Evolutionary conservation across 2,888 invertebrate species (phyloP).

Genomic region (Teleogryllus oceanicus): DNA sequence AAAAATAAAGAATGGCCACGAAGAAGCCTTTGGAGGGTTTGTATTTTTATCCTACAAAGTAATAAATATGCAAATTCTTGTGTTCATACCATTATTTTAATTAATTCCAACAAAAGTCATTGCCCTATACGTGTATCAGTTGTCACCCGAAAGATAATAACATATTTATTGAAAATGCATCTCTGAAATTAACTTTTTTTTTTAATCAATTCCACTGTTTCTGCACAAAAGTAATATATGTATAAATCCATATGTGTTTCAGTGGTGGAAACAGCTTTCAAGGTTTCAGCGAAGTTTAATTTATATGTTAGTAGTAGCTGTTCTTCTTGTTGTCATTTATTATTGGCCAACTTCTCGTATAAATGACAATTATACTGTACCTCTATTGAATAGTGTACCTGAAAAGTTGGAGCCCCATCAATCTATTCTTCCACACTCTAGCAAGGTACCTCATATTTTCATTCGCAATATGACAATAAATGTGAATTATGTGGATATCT

Average conservation of each 20-base stretch:
- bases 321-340: conserved; percentile 58
- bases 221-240: no score
- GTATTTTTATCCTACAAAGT: conserved; percentile 31
- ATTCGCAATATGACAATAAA: conserved; percentile 18
- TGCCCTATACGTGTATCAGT: no score
- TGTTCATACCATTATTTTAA: neutral
- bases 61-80: neutral
- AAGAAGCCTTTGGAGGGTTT: conserved; percentile 50
- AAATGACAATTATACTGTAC: neutral
- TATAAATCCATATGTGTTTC: conserved; percentile 36
- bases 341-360: neutral
- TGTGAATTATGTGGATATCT: conserved; percentile 18
- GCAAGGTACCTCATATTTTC: conserved; percentile 18
- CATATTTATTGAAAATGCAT: no score
- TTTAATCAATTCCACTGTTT: no score
- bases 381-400: neutral
- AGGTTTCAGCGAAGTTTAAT: conserved; percentile 76
- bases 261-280: conserved; percentile 85
- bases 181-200: no score
- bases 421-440: neutral
- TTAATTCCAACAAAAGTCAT: no score
- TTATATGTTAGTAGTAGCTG: conserved; percentile 58
- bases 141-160: no score
- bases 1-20: conserved; percentile 38
- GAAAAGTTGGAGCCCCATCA: neutral